Evolutionary conservation across 2,888 invertebrate genomes (phyloP), one percentile per base, ranked within the genome.

Genomic region (Chironomus riparius): DNA sequence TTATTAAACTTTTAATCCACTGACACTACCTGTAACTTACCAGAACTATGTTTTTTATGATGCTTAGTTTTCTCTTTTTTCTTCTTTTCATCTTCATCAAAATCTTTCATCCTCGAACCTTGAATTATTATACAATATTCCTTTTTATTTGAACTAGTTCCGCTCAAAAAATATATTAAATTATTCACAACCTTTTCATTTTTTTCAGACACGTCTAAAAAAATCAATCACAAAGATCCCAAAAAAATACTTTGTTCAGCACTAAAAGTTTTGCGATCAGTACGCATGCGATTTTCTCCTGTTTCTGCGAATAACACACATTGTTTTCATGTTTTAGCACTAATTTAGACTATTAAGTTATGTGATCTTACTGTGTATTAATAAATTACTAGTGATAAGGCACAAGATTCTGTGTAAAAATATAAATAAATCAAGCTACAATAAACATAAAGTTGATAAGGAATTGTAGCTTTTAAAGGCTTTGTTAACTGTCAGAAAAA

Each of bases 31-130:
- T 38, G 10, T 38, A 38, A 65, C 24, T 65, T 7, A 65, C 65
- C 65, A 10, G 65, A 65, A 21, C 21, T 21, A 24, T 18, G 21
- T 50, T 71, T 71, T 56, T 48, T 70, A 47, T 47, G 15, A 1
- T 24, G 22, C 18, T 71, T 71, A 56, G 15, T 15, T 47, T 70
- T 47, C 4, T 2, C n/a, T n/a, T 72, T 13, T 22, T 70, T 62
- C 62, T 62, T 62, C 38, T 72, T 62, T 24, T 71, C 71, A 72
- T 72, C 62, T 10, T 62, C 72, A 38, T 72, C 72, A 15, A 72
- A 72, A 38, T 62, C 62, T 15, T 47, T 72, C 72, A 72, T 72
- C 1, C 2, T 68, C 13, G 3, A 15, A 38, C 28, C 21, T 56
- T 15, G n/a, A 18, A 38, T 10, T 4, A 38, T 10, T 10, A 38